Base-by-base conservation (phyloP, 1,140 invertebrate species). In the Formica exsecta region DNA sequence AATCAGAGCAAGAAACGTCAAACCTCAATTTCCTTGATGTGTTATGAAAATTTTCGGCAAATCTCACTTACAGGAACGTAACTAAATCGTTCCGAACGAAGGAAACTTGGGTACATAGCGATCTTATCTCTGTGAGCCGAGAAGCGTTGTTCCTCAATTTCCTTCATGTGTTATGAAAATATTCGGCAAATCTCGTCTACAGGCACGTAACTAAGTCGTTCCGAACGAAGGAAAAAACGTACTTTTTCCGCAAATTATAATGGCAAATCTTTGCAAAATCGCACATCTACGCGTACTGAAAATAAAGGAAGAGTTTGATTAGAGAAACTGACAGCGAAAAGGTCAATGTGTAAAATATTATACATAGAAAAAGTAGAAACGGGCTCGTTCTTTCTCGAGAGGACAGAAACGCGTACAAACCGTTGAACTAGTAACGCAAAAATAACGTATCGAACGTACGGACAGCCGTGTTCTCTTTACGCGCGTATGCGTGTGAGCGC, bases 381-480 rank as follows among this genome's bases (percentile, higher is more conserved):
- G 16, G 19, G 5, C 64, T n/a, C 54, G 54, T 62, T 83, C 68
- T 83, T 73, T 19, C 68, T 13, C 79, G 68, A 61, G 13, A 51
- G 19, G 38, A 57, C 54, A 57, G 54, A 83, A 62, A 61, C 68
- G 68, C 16, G 54, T 66, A 81, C 79, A 81, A 61, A 41, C 41
- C 54, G 79, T 41, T 83, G 66, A 73, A 83, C 51, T 81, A 71
- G 79, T 59, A 61, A 83, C 54, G 79, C 51, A 83, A 83, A 83
- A 83, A 83, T 83, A 62, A 68, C 79, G 68, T 51, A 83, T 83
- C 79, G 79, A 83, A 83, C 79, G 44, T 83, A 73, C 54, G 8
- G 38, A 13, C 36, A 48, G 38, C 38, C 54, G 66, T 73, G 66
- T 44, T 29, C 16, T 22, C 36, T 44, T 25, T 29, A 32, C 16